Evolutionary conservation across 1,140 invertebrate species (phyloP).

Genomic region (Papilio polytes): DNA sequence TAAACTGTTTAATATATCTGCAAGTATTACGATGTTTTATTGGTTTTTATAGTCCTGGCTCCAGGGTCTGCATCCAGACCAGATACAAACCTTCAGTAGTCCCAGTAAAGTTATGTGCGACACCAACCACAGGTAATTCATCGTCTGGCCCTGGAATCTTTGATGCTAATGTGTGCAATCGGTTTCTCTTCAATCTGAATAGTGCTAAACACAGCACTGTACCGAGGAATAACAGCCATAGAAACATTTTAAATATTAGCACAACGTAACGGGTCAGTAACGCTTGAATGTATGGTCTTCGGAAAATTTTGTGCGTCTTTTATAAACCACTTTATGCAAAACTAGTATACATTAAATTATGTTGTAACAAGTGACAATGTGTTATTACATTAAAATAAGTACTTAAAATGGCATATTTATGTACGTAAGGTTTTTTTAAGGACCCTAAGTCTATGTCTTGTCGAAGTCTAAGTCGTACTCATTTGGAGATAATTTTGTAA

Average conservation of each 20-base stretch:
- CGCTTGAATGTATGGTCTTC: background rate
- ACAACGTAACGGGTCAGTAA: background rate
- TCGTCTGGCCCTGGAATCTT: conserved; percentile 42
- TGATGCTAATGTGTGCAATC: conserved; percentile 62
- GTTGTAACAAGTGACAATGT: background rate
- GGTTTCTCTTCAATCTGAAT: conserved; percentile 58
- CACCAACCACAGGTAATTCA: conserved; percentile 57
- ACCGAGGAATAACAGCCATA: conserved; percentile 50
- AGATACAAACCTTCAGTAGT: conserved; percentile 55
- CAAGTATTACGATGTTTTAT: conserved; percentile 32
- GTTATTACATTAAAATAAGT: background rate
- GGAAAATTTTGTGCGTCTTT: background rate
- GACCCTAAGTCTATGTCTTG: no score
- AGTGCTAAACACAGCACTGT: conserved; percentile 51
- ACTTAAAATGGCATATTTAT: no score
- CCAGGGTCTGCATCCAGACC: no score
- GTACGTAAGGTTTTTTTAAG: no score
- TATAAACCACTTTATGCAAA: background rate
- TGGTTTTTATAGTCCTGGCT: no score
- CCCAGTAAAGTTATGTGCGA: conserved; percentile 56
- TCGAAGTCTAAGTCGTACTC: no score
- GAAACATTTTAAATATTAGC: conserved; percentile 52
- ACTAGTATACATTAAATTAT: background rate
- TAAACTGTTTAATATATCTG: conserved; percentile 54
- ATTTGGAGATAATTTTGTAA: no score